Conservation (phyloP, 2,888 invertebrate genomes). For the Hylaea fasciaria region DNA sequence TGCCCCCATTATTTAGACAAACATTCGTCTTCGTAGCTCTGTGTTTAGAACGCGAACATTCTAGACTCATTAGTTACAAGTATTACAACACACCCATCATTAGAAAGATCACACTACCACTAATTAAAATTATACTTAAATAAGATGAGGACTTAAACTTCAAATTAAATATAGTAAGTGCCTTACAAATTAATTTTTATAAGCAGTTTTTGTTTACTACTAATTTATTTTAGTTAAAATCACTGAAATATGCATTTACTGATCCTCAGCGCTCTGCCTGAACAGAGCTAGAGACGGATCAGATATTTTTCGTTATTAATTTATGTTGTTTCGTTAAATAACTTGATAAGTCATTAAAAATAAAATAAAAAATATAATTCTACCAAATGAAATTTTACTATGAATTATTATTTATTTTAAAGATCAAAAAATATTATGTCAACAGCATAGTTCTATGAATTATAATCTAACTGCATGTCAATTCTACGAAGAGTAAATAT, state of each 20-base stretch:
- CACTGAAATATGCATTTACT: slow-evolving; percentile 80
- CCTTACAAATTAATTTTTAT: slow-evolving; percentile 82
- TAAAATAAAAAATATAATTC: slow-evolving; percentile 22
- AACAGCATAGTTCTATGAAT: slow-evolving; percentile 23
- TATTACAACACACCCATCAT: slow-evolving; percentile 50
- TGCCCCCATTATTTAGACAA: slow-evolving; percentile 59
- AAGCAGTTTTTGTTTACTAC: slow-evolving; percentile 61
- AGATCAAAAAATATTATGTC: slow-evolving; percentile 17
- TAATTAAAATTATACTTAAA: slow-evolving; percentile 62
- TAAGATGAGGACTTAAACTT: slow-evolving; percentile 59
- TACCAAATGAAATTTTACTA: slow-evolving; percentile 22
- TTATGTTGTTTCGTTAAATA: slow-evolving; percentile 52
- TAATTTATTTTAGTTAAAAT: slow-evolving; percentile 61
- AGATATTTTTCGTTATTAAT: slow-evolving; percentile 53
- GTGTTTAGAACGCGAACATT: slow-evolving; percentile 51
- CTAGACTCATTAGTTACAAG: slow-evolving; percentile 45
- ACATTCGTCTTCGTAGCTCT: slow-evolving; percentile 51
- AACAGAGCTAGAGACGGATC: slow-evolving; percentile 60
- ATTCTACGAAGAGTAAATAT: slow-evolving; percentile 58
- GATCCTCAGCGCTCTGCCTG: slow-evolving; percentile 63
- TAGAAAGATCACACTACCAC: slow-evolving; percentile 61
- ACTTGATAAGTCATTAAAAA: slow-evolving; percentile 25
- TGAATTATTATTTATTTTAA: slow-evolving; percentile 18
- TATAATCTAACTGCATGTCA: slow-evolving; percentile 67
- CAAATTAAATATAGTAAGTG: slow-evolving; percentile 82